These are phyloP conservation scores for Perca fluviatilis DNA, from an alignment of 2,113 vertebrate genomes.

Conservation along the genomic window DNA sequence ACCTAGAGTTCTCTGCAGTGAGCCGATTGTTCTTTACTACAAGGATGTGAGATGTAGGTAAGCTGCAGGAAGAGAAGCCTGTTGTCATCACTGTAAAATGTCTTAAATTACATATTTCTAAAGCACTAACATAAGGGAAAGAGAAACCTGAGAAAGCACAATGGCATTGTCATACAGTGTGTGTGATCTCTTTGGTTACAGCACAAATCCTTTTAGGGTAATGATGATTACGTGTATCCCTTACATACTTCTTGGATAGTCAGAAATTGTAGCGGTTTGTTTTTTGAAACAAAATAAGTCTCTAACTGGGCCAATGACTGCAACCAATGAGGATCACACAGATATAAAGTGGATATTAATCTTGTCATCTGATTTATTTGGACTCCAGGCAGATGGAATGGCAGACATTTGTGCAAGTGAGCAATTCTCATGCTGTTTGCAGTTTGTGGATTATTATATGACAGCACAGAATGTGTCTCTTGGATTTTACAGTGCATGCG, in stretches of 20 bases:
- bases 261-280: not conserved
- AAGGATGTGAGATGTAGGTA: not conserved
- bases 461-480: not conserved
- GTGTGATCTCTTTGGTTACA: not conserved
- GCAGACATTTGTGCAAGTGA: not conserved
- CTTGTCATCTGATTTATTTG: not conserved
- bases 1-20: not conserved
- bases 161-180: not conserved
- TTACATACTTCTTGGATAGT: not conserved
- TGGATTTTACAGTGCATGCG: not conserved
- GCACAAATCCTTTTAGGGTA: not conserved
- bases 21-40: not conserved
- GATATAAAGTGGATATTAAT: not conserved
- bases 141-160: not conserved
- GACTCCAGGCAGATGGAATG: not conserved
- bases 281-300: not conserved
- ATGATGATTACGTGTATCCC: not conserved
- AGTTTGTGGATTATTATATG: constrained; percentile 1
- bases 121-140: not conserved
- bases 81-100: not conserved
- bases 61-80: not conserved
- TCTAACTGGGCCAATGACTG: not conserved
- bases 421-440: too few species aligned
- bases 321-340: not conserved
- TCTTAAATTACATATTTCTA: not conserved